phyloP scores from a whole-genome alignment of 1,140 invertebrate genomes.

The Tetramorium simillimum region DNA sequence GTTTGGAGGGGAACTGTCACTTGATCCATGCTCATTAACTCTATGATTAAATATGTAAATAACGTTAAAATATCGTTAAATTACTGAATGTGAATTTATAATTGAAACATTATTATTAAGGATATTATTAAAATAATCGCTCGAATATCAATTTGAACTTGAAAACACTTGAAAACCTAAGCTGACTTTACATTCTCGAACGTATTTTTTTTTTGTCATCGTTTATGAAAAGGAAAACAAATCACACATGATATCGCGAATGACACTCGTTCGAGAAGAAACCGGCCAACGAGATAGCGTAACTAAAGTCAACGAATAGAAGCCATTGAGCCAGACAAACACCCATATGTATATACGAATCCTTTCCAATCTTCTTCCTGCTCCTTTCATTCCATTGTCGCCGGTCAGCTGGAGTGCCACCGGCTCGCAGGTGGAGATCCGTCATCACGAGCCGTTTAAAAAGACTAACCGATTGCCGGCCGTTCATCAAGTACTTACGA shows the following conservation, averaged over 20 bases:
- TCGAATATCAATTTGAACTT: background rate
- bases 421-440: slow-evolving; percentile 68
- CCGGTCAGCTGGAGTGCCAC: slow-evolving; percentile 66
- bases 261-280: slow-evolving; percentile 49
- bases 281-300: slow-evolving; percentile 57
- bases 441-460: slow-evolving; percentile 67
- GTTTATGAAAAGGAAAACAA: background rate
- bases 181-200: background rate
- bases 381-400: slow-evolving; percentile 68
- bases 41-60: background rate
- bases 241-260: background rate
- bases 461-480: slow-evolving; percentile 72
- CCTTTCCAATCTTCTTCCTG: slow-evolving; percentile 41
- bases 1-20: background rate
- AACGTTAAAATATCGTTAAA: background rate
- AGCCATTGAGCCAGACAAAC: slow-evolving; percentile 63
- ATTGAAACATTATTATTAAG: background rate
- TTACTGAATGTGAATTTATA: background rate
- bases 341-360: slow-evolving; percentile 7
- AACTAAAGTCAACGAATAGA: slow-evolving; percentile 69
- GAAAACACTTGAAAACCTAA: background rate
- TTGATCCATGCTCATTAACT: background rate
- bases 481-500: slow-evolving; percentile 72
- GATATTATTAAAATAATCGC: slow-evolving; percentile 7
- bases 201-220: background rate